Percentiles rank a stretch among this genome's conserved stretches.
phyloP scores from a whole-genome alignment of 2,888 invertebrate species.

The Lottia gigantea region DNA sequence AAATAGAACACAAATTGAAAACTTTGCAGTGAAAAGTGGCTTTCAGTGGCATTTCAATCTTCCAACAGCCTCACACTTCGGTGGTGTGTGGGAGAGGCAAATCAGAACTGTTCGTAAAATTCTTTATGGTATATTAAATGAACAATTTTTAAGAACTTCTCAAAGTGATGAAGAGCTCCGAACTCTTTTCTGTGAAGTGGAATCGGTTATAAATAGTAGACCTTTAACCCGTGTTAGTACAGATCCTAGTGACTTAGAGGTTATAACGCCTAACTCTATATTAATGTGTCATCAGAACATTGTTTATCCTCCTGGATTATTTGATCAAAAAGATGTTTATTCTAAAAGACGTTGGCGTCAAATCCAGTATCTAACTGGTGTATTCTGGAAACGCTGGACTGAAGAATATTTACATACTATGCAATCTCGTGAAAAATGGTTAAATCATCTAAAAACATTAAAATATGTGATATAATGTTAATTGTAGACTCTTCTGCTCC shows the following conservation, averaged over 20 bases:
- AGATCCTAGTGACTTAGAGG: conserved; percentile 24
- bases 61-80: conserved; percentile 29
- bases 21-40: conserved; percentile 20
- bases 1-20: conserved; percentile 24
- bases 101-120: conserved; percentile 29
- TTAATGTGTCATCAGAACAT: conserved; percentile 17
- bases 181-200: conserved; percentile 32
- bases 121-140: conserved; percentile 19
- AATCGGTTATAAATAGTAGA: conserved; percentile 29
- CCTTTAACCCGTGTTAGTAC: conserved; percentile 26
- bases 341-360: conserved; percentile 33
- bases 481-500: conserved; percentile 14
- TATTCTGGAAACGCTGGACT: conserved; percentile 30
- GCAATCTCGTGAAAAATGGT: conserved; percentile 28
- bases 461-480: conserved; percentile 12
- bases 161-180: conserved; percentile 29
- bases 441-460: conserved; percentile 7
- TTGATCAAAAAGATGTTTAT: conserved; percentile 28
- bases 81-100: conserved; percentile 36
- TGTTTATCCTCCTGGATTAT: conserved; percentile 27
- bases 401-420: conserved; percentile 23
- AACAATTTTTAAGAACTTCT: conserved; percentile 16
- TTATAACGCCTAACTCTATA: conserved; percentile 33
- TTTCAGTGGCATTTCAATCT: conserved; percentile 34
- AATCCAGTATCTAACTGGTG: conserved; percentile 32